A percentile compares a stretch with the other conserved stretches of the same genome.
Evolutionary conservation across 2,888 invertebrate species (phyloP).

Genomic region (Craniophora ligustri): DNA sequence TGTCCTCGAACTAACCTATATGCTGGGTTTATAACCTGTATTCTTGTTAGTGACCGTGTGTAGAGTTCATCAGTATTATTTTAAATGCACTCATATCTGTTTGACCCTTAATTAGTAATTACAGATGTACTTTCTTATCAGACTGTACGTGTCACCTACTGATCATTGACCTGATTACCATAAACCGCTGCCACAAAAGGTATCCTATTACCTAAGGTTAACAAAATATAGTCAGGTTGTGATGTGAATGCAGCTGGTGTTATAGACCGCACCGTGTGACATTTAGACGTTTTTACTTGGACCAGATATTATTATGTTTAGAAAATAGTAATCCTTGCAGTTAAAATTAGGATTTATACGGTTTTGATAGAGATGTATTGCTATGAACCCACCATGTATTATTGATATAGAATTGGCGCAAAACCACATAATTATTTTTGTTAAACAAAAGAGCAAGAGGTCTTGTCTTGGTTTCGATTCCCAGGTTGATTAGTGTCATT

Average conservation of each 20-base stretch:
- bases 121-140: conserved; percentile 8
- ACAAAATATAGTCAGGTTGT: neutral
- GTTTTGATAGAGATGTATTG: too few species aligned
- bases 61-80: conserved; percentile 38
- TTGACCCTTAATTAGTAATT: conserved; percentile 31
- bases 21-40: conserved; percentile 1
- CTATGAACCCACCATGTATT: too few species aligned
- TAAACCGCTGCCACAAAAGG: neutral
- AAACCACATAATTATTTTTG: too few species aligned
- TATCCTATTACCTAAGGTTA: neutral
- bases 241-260: too few species aligned
- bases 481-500: too few species aligned
- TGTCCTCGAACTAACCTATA: conserved; percentile 60
- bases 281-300: too few species aligned
- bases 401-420: too few species aligned
- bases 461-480: too few species aligned
- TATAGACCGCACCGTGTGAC: too few species aligned
- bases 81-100: conserved; percentile 23
- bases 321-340: neutral
- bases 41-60: conserved; percentile 10
- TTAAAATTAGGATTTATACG: too few species aligned
- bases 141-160: conserved; percentile 3
- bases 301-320: too few species aligned
- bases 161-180: conserved; percentile 20
- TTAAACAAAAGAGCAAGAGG: too few species aligned